Evolutionary conservation across 2,888 invertebrate species (phyloP).

Genomic region (Dicycla oo): DNA sequence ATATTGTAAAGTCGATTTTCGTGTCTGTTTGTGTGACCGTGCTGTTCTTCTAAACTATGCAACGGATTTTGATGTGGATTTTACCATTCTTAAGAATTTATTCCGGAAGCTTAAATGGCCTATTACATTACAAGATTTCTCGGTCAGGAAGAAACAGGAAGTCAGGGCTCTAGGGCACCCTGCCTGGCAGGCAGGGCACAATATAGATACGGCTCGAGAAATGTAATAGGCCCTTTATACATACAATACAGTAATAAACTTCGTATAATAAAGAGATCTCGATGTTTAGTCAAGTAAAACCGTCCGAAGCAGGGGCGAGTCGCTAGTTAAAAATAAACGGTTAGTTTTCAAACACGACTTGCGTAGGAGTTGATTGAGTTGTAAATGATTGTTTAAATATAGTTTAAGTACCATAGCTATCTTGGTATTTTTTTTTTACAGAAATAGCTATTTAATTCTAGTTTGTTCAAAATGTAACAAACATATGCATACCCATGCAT

Average conservation of each 20-base stretch:
- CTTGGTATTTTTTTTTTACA: background rate
- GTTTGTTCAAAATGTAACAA: too few species aligned
- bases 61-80: background rate
- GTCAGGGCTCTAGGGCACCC: too few species aligned
- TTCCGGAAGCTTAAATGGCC: too few species aligned
- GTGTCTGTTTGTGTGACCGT: background rate
- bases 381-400: slow-evolving; percentile 44
- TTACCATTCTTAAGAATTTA: background rate
- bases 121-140: too few species aligned
- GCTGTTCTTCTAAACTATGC: background rate
- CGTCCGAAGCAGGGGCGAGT: background rate
- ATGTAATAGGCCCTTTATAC: too few species aligned
- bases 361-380: slow-evolving; percentile 54
- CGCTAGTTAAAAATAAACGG: slow-evolving; percentile 42
- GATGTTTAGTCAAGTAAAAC: background rate
- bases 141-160: too few species aligned
- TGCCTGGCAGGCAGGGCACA: too few species aligned
- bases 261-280: background rate
- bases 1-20: background rate
- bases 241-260: background rate
- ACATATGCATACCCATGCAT: background rate
- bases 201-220: too few species aligned
- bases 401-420: slow-evolving; percentile 8
- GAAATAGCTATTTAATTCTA: background rate
- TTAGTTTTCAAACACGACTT: slow-evolving; percentile 48